phyloP scores from a whole-genome alignment of 1,140 invertebrate genomes.

The Plectrocnemia conspersa region DNA sequence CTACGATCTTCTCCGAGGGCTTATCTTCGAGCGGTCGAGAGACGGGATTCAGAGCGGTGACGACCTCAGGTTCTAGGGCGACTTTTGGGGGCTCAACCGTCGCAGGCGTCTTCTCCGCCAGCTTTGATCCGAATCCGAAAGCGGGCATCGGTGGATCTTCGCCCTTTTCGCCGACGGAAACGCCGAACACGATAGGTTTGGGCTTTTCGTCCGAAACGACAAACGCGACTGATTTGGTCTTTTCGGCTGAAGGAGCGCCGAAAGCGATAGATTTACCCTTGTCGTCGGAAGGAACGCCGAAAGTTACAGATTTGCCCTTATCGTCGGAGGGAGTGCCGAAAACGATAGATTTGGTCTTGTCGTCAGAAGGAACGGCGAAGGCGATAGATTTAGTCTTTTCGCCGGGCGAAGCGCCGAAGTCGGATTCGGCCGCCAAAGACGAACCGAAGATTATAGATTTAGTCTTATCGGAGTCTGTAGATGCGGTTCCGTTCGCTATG shows the following conservation, averaged over 20 bases:
- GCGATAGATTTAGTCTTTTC: background rate
- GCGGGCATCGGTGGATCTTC: background rate
- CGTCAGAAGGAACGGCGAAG: background rate
- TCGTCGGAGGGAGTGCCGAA: background rate
- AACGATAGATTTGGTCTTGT: background rate
- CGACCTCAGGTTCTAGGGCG: background rate
- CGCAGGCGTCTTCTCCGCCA: background rate
- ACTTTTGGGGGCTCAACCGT: background rate
- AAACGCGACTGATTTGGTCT: background rate
- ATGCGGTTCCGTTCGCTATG: slow-evolving; percentile 6
- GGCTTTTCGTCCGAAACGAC: no score
- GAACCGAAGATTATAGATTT: background rate
- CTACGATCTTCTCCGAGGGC: background rate
- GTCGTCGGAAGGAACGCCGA: background rate
- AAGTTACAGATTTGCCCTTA: background rate
- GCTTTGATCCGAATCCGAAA: slow-evolving; percentile 11
- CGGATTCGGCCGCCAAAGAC: background rate
- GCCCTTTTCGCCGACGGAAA: background rate
- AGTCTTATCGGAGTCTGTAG: background rate
- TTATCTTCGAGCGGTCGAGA: background rate
- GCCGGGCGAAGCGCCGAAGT: background rate
- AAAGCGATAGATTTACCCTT: background rate
- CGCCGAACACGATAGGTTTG: background rate
- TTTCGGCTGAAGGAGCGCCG: no score
- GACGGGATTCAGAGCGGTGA: background rate